Evolutionary conservation across 2,113 vertebrate genomes (phyloP).

Genomic region (Neogale vison): DNA sequence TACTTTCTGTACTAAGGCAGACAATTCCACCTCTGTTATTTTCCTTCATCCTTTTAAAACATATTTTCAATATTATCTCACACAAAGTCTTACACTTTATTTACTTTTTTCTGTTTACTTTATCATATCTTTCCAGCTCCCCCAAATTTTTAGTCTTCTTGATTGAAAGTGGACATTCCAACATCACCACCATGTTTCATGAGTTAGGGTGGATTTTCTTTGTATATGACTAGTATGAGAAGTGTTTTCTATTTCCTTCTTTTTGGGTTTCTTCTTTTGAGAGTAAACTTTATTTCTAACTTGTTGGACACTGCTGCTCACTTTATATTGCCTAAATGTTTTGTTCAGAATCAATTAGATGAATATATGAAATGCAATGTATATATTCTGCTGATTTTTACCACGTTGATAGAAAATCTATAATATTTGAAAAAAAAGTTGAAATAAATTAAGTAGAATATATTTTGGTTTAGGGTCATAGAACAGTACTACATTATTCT

Average conservation of each 20-base stretch:
- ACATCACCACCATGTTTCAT: neutral
- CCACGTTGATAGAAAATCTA: neutral
- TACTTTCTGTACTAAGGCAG: neutral
- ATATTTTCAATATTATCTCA: neutral
- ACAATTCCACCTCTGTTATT: neutral
- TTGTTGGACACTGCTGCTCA: neutral
- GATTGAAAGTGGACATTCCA: neutral
- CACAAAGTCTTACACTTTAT: neutral
- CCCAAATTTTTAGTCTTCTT: neutral
- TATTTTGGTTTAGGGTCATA: neutral
- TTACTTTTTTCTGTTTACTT: neutral
- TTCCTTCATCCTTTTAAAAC: neutral
- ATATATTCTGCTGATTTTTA: neutral
- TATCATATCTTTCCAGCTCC: neutral
- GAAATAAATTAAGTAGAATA: neutral
- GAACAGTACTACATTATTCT: neutral
- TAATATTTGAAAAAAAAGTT: slow-evolving; percentile 26
- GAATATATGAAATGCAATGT: neutral
- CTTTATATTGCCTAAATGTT: neutral
- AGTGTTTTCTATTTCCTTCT: neutral
- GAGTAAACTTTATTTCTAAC: neutral
- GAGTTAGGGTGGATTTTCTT: neutral
- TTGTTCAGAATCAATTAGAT: neutral
- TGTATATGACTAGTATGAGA: neutral
- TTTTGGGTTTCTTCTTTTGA: neutral